These are phyloP conservation scores for Coelopa pilipes DNA, from an alignment of 2,888 invertebrate genomes.

Conservation along the genomic window DNA sequence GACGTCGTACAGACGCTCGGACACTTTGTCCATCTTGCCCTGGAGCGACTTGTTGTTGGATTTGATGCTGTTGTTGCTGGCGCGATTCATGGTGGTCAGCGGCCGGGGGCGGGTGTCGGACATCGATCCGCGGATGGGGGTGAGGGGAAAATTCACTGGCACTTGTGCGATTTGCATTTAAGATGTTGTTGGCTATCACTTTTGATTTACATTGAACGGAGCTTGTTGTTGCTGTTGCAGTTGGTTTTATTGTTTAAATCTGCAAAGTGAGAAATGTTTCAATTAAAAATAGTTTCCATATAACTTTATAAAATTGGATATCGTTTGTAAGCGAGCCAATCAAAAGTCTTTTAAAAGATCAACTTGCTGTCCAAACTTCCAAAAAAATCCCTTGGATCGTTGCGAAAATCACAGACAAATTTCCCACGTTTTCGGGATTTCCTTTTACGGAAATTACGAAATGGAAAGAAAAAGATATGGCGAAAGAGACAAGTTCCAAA, in stretches of 20 bases:
- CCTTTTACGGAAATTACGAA: not conserved
- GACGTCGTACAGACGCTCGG: constrained; percentile 70
- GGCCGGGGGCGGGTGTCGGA: too few species aligned
- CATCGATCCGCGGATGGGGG: too few species aligned
- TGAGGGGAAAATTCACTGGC: too few species aligned
- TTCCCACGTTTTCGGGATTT: not conserved
- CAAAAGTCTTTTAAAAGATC: not conserved
- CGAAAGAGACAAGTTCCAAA: too few species aligned
- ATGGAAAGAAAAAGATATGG: too few species aligned
- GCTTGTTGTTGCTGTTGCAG: not conserved
- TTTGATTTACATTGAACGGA: not conserved
- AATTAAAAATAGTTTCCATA: not conserved
- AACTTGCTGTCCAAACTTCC: not conserved
- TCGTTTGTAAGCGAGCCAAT: too few species aligned
- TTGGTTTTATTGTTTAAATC: not conserved
- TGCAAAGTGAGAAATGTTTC: not conserved
- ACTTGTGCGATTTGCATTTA: not conserved
- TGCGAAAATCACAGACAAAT: not conserved
- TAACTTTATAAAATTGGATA: not conserved
- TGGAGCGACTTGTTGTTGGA: constrained; percentile 59
- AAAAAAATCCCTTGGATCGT: not conserved
- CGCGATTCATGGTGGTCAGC: constrained; percentile 46
- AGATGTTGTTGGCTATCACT: not conserved
- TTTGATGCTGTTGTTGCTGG: constrained; percentile 54
- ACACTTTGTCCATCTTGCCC: constrained; percentile 63